Evolutionary conservation across 1,140 invertebrate genomes (phyloP), one percentile per base, ranked within the genome.

Genomic region (Drosophila bipectinata): DNA sequence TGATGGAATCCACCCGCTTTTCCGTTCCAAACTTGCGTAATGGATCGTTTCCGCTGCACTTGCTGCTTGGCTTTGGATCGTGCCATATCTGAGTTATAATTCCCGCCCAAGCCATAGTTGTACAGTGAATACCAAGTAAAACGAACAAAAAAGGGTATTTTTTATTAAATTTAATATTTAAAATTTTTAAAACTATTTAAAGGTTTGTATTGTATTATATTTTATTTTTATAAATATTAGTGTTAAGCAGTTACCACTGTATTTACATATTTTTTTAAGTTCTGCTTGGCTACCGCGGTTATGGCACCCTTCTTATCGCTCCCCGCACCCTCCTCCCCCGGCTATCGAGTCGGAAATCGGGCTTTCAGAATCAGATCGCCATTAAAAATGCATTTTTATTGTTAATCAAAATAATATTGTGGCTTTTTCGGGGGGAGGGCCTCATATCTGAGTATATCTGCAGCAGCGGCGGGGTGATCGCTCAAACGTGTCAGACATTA

Each of bases 361-460:
- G 54, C 47, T 62, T 48, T 48, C 62, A 74, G 73, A 68, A 76
- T 67, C 54, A 55, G 49, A 58, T 68, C 34, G 37, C 8, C 63
- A 75, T 69, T 66, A 53, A 77, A 66, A 67, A 84, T 87, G 82
- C 78, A 78, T 85, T 82, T 76, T 83, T 79, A 79, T 84, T 83
- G 72, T 72, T 83, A 79, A 84, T 84, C 51, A 72, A 52, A 34
- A 71, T 45, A 79, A 72, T 63, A 54, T 37, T 21, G 1, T 60
- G 34, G 14, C 8, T 2, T 61, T 39, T 24, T 62, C 57, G 21
- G n/a, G 7, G 3, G 14, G 21, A 28, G 47, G 5, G 26, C 5
- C 26, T 28, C 5, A 6, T 28, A 63, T 64, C 34, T 32, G 63
- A 59, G 63, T 67, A 21, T 21, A 21, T 67, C 47, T 79, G 53